A percentile compares a stretch with the other conserved stretches of the same genome.
phyloP scores from a whole-genome alignment of 2,113 vertebrate species.

The Labeo rohita region DNA sequence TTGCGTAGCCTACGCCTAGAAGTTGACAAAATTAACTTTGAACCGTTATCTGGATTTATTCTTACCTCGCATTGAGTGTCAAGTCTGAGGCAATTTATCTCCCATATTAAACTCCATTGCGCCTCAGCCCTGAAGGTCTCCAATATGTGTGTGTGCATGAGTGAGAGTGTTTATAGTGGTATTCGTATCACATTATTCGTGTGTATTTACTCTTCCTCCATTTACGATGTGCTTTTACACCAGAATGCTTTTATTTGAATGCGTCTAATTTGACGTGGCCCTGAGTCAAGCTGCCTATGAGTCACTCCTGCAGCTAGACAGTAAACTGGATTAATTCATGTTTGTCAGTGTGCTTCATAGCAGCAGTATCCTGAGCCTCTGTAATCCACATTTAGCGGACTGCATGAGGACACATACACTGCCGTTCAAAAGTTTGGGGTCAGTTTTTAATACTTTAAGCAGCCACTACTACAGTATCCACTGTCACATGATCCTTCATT shows the following conservation, averaged over 20 bases:
- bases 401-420: background rate
- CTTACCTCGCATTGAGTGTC: background rate
- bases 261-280: background rate
- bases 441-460: background rate
- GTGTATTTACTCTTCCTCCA: background rate
- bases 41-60: conserved; percentile 9
- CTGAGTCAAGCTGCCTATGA: conserved; percentile 12
- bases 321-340: conserved; percentile 35
- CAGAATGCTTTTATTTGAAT: conserved; percentile 20
- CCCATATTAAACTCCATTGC: background rate
- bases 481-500: background rate
- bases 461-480: background rate
- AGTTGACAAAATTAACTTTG: conserved; percentile 6
- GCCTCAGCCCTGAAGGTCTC: background rate
- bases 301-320: conserved; percentile 11
- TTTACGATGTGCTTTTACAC: background rate
- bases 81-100: background rate
- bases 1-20: background rate
- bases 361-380: background rate
- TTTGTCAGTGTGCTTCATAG: conserved; percentile 12
- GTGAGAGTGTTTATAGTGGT: background rate
- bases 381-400: conserved; percentile 1
- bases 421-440: background rate
- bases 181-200: background rate
- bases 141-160: background rate